Base-by-base conservation (phyloP, 2,797 vertebrate species). In the Onychomys torridus region DNA sequence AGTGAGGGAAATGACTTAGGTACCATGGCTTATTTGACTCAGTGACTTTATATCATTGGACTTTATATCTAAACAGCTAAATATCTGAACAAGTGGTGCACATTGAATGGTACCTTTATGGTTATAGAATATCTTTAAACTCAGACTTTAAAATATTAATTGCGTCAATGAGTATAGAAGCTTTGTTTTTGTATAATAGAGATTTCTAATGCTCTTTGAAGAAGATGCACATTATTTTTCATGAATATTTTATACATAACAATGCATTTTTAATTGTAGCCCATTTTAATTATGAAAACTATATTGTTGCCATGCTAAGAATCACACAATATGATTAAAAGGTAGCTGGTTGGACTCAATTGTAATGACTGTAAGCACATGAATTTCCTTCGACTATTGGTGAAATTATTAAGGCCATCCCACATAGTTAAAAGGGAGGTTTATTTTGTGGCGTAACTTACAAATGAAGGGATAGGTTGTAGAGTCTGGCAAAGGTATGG, bases 61-160 rank as follows among this genome's bases (percentile, higher is more conserved):
- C n/a, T 95, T 96, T 95, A 95, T 84, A 91, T 87, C 84, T 91
- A 94, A 93, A 94, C 55, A 90, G 59, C 43, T 71, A 94, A 96
- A 78, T 94, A 91, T 96, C 73, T 92, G 78, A 96, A 96, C 77
- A 96, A 92, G 77, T 95, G 94, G 27, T 81, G 2, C 78, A 65
- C 89, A 71, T 92, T 95, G 95, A 97, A 96, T 93, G 19, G 77
- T 16, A 87, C 88, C 32, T 73, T 82, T 77, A 17, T 93, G 61
- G 90, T n/a, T 88, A 90, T 0, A 86, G 37, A 91, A 93, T 0
- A 0, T 63, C 40, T 88, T 97, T 95, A 93, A 95, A 97, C 32
- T 93, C 46, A 90, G 55, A 59, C 85, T 86, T 94, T 46, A 71
- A 94, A 93, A 89, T 91, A 78, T 96, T 86, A 91, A 83, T 85